Conservation (phyloP, 2,797 vertebrate genomes). For the Chiropotes sagulatus region DNA sequence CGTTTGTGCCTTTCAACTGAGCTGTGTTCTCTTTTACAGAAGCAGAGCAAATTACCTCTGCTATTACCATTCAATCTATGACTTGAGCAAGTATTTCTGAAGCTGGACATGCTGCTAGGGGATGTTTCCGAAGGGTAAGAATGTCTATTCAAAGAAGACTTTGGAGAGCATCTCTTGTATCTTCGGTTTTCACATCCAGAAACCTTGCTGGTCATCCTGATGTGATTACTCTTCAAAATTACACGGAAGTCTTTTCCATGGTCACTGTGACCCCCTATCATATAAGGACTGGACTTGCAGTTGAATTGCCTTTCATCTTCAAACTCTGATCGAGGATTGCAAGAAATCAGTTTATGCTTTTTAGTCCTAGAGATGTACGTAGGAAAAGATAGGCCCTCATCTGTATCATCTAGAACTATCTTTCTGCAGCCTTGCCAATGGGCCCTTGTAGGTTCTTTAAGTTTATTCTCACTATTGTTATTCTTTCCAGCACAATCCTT, state of each 20-base stretch:
- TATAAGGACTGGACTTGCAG: constrained; percentile 66
- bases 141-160: constrained; percentile 73
- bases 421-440: constrained; percentile 81
- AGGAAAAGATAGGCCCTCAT: constrained; percentile 85
- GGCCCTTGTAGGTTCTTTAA: constrained; percentile 79
- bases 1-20: constrained; percentile 81
- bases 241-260: constrained; percentile 72
- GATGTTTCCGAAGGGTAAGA: constrained; percentile 78
- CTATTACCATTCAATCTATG: constrained; percentile 72
- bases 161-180: constrained; percentile 73
- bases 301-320: constrained; percentile 65
- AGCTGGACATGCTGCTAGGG: constrained; percentile 58
- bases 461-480: constrained; percentile 79
- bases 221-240: constrained; percentile 75
- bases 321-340: constrained; percentile 70
- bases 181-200: constrained; percentile 79
- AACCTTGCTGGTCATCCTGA: constrained; percentile 76
- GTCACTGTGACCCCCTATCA: constrained; percentile 72
- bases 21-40: constrained; percentile 82
- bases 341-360: constrained; percentile 77
- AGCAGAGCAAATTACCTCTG: constrained; percentile 77
- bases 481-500: constrained; percentile 81
- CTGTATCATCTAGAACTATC: constrained; percentile 83
- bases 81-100: constrained; percentile 50
- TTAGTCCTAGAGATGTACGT: constrained; percentile 82